These are phyloP conservation scores for Theretra japonica DNA, from an alignment of 2,888 invertebrate genomes.

Conservation along the genomic window DNA sequence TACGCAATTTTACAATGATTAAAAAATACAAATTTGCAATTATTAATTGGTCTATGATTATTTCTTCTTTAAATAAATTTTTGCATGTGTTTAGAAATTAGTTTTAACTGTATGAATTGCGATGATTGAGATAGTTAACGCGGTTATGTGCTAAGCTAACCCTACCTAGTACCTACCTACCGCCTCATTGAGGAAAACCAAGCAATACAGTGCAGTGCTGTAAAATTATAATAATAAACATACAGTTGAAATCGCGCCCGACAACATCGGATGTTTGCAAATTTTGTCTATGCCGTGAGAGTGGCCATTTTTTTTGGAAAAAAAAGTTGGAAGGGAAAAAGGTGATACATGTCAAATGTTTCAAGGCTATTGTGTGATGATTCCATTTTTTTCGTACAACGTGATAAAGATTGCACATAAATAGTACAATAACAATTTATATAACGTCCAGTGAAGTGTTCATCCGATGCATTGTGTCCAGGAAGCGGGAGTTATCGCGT, in stretches of 20 bases:
- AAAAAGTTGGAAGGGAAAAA: constrained; percentile 76
- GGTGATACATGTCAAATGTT: constrained; percentile 83
- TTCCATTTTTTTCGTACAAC: constrained; percentile 76
- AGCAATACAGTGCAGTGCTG: background rate
- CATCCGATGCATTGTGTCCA: constrained; percentile 56
- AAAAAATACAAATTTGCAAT: no score
- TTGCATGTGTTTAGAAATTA: background rate
- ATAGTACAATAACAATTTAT: constrained; percentile 52
- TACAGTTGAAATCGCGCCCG: background rate
- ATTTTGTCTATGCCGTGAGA: constrained; percentile 54
- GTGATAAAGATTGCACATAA: constrained; percentile 77
- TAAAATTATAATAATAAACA: background rate
- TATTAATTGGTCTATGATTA: background rate
- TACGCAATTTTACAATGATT: no score
- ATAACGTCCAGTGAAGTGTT: constrained; percentile 30
- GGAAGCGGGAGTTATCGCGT: constrained; percentile 42
- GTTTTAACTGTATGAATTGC: no score
- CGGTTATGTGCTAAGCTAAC: background rate
- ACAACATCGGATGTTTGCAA: background rate
- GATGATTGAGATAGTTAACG: background rate
- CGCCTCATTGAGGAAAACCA: background rate
- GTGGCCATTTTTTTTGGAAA: constrained; percentile 63
- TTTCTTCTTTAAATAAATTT: background rate
- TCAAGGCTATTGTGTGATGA: constrained; percentile 83
- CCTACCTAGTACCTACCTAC: background rate